Percentiles rank a stretch among this genome's conserved stretches.
These are phyloP conservation scores for Euura lappo DNA, from an alignment of 1,140 invertebrate species.

Conservation along the genomic window DNA sequence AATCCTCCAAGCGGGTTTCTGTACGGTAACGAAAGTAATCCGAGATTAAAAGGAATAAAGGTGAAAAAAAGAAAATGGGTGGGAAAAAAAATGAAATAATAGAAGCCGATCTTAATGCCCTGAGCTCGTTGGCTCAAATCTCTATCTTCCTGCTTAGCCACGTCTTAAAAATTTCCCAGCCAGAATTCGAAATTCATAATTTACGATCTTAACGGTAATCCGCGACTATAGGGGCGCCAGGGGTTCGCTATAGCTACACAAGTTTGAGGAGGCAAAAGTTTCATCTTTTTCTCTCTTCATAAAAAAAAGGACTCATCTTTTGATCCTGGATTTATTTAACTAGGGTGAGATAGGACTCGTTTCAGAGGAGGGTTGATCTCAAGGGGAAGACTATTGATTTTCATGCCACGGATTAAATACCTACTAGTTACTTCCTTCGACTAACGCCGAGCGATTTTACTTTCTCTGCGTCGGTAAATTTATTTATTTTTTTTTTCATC, in stretches of 20 bases:
- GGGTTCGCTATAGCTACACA: neutral
- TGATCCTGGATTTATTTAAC: constrained; percentile 63
- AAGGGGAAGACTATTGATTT: constrained; percentile 60
- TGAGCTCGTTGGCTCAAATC: constrained; percentile 44
- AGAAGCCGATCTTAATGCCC: constrained; percentile 49
- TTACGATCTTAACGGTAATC: constrained; percentile 55
- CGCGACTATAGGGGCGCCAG: constrained; percentile 17
- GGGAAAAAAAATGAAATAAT: constrained; percentile 23
- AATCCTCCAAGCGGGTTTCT: constrained; percentile 47
- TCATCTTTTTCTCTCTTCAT: neutral
- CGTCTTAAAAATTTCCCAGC: constrained; percentile 42
- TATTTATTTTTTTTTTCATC: no score
- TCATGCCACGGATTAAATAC: constrained; percentile 58
- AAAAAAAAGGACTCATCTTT: constrained; percentile 53
- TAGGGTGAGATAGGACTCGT: constrained; percentile 38
- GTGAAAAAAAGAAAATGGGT: constrained; percentile 19
- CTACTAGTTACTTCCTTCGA: neutral
- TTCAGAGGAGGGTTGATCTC: constrained; percentile 56
- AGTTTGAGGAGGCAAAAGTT: neutral
- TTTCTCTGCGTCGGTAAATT: no score
- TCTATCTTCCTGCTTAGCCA: constrained; percentile 47
- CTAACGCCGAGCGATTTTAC: no score
- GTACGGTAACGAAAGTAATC: constrained; percentile 49
- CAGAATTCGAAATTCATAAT: constrained; percentile 55
- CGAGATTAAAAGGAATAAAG: constrained; percentile 48